phyloP scores from a whole-genome alignment of 2,113 vertebrate species.

The Thunnus thynnus region DNA sequence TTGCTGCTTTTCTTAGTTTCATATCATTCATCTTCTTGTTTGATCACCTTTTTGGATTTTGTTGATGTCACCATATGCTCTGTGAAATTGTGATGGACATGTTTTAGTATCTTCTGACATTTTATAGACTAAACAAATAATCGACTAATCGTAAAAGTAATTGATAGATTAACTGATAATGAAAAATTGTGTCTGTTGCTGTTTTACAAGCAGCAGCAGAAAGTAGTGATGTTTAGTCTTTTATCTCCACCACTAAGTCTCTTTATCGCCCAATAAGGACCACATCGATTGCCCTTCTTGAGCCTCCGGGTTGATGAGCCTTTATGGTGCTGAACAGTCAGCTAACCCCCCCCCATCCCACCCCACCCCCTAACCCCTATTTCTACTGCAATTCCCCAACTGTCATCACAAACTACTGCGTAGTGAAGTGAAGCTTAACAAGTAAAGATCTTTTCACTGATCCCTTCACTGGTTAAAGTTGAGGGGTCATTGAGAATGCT shows the following conservation, averaged over 20 bases:
- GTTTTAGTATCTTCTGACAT: background rate
- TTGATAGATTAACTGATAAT: too few relatives aligned
- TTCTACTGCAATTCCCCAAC: constrained; percentile 44
- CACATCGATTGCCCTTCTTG: constrained; percentile 58
- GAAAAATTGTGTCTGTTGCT: too few relatives aligned
- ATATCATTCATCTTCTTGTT: too few relatives aligned
- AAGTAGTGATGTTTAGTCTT: constrained; percentile 10
- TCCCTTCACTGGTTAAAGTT: constrained; percentile 27
- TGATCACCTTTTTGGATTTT: background rate
- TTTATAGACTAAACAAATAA: background rate
- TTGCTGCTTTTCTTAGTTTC: background rate
- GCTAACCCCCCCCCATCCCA: background rate
- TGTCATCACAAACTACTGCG: constrained; percentile 53
- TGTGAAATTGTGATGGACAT: background rate
- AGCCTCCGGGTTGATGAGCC: constrained; percentile 55
- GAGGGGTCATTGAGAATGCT: constrained; percentile 8
- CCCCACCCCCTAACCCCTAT: background rate
- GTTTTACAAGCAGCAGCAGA: constrained; percentile 13
- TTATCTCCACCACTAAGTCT: constrained; percentile 34
- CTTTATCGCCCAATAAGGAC: constrained; percentile 61
- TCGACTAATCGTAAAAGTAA: too few relatives aligned
- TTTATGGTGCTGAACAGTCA: constrained; percentile 56
- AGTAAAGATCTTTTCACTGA: constrained; percentile 26
- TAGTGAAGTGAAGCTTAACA: constrained; percentile 36
- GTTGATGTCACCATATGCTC: background rate